phyloP scores from a whole-genome alignment of 2,888 invertebrate genomes.

The Oxyscelio sp. region DNA sequence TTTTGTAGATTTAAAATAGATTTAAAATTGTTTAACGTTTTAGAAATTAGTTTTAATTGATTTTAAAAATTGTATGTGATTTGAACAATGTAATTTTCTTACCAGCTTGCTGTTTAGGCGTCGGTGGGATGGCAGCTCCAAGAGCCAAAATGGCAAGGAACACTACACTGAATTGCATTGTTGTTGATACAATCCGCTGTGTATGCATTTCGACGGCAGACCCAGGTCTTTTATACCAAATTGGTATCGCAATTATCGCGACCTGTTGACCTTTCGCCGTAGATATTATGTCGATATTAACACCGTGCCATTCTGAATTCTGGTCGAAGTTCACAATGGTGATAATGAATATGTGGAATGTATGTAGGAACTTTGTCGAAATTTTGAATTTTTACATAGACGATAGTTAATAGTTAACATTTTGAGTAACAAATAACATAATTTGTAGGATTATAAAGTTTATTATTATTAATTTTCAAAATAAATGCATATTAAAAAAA shows the following conservation, averaged over 20 bases:
- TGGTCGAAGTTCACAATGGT: slow-evolving; percentile 78
- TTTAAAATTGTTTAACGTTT: too few species aligned
- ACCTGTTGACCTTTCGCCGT: slow-evolving; percentile 81
- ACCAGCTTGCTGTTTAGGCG: slow-evolving; percentile 84
- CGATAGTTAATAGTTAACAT: neutral
- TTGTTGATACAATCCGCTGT: slow-evolving; percentile 83
- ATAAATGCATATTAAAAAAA: too few species aligned
- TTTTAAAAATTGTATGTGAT: slow-evolving; percentile 5
- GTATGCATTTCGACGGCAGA: slow-evolving; percentile 77
- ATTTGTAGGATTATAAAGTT: too few species aligned
- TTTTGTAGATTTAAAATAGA: too few species aligned
- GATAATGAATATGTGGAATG: slow-evolving; percentile 59
- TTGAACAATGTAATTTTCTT: slow-evolving; percentile 73
- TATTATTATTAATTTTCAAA: too few species aligned
- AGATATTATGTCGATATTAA: slow-evolving; percentile 73
- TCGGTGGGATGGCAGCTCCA: slow-evolving; percentile 80
- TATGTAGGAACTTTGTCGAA: slow-evolving; percentile 1
- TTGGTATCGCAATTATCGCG: slow-evolving; percentile 84
- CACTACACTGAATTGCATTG: slow-evolving; percentile 85
- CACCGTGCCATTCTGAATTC: slow-evolving; percentile 74
- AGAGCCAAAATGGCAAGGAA: slow-evolving; percentile 85
- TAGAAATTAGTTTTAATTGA: slow-evolving; percentile 27
- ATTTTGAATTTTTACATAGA: neutral
- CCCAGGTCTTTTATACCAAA: slow-evolving; percentile 85
- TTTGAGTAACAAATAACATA: too few species aligned